Evolutionary conservation across 2,797 vertebrate species (phyloP).

Genomic region (Falco rusticolus): DNA sequence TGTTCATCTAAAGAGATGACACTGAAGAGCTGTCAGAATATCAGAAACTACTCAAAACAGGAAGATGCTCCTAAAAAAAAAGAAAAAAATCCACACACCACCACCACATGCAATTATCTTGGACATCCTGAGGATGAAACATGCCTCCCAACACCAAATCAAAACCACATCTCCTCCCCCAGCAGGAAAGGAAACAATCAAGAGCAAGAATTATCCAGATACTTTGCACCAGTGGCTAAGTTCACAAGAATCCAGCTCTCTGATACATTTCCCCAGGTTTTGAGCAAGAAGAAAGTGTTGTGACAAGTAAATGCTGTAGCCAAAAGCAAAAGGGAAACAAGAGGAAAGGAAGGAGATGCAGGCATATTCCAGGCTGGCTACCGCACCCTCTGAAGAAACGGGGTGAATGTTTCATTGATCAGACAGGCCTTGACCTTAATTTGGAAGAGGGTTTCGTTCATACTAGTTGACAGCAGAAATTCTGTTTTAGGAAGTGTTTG

Average conservation of each 20-base stretch:
- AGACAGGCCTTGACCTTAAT: neutral
- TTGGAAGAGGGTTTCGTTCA: neutral
- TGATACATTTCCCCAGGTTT: neutral
- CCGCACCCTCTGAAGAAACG: neutral
- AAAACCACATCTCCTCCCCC: neutral
- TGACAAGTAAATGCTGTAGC: neutral
- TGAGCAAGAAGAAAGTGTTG: neutral
- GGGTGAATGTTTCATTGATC: neutral
- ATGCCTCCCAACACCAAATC: neutral
- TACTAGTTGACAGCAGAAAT: neutral
- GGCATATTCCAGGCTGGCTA: neutral
- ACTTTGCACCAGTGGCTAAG: neutral
- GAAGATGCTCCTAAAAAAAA: neutral
- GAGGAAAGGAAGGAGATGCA: neutral
- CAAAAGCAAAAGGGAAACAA: neutral
- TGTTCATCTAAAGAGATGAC: neutral
- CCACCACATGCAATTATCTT: neutral
- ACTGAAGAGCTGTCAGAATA: neutral
- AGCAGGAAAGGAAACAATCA: neutral
- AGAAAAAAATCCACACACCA: neutral
- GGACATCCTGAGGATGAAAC: neutral
- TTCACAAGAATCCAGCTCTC: neutral
- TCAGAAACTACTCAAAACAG: neutral
- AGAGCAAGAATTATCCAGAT: neutral
- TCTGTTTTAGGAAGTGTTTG: neutral